Conservation (phyloP, 2,888 invertebrate species). For the Polyommatus icarus region DNA sequence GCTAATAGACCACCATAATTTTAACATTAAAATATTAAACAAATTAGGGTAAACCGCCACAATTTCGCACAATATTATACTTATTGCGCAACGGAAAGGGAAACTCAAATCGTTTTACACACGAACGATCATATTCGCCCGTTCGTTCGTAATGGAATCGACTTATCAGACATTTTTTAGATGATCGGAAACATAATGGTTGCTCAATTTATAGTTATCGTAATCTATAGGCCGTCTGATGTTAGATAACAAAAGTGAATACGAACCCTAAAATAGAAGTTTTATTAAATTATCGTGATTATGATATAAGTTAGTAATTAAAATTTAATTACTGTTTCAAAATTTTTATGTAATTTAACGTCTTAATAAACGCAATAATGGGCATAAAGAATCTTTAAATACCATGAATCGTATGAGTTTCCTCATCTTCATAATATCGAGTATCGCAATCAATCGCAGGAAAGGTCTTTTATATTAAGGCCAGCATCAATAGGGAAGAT, state of each 20-base stretch:
- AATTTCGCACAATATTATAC: conserved; percentile 23
- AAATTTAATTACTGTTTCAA: not conserved
- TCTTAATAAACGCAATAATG: not conserved
- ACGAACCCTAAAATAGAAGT: not conserved
- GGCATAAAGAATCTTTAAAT: not conserved
- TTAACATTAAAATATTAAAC: not conserved
- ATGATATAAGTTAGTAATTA: not conserved
- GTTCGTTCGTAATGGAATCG: conserved; percentile 19
- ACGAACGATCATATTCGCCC: conserved; percentile 26
- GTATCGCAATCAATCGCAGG: not conserved
- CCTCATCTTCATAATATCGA: conserved; percentile 4
- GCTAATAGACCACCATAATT: not conserved
- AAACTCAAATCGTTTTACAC: conserved; percentile 29
- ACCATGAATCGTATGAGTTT: not conserved
- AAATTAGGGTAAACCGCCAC: not conserved
- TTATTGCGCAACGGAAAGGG: conserved; percentile 27
- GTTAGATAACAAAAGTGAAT: not conserved
- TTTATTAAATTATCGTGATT: not conserved
- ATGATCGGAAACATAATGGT: conserved; percentile 26
- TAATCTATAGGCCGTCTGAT: not conserved
- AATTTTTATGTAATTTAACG: not conserved
- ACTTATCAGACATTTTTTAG: conserved; percentile 30
- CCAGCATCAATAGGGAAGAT: not conserved
- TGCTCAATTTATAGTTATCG: conserved; percentile 25
- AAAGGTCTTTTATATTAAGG: not conserved